A percentile compares a stretch with the other conserved stretches of the same genome.
Conservation (phyloP, 53 echinoderm and acorn worm species). For the Luidia sarsii region DNA sequence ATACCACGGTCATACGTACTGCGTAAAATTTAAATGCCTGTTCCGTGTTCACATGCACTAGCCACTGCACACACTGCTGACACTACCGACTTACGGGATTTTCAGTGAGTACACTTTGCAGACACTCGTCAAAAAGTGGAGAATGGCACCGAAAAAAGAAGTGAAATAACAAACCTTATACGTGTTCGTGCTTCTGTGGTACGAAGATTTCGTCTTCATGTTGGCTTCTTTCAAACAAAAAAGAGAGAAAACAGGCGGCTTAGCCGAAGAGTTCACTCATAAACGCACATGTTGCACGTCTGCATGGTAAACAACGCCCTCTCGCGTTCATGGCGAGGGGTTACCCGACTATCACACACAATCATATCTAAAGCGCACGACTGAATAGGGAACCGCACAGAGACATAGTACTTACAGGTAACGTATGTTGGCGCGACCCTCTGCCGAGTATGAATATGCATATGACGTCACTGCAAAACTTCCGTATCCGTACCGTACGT, state of each 20-base stretch:
- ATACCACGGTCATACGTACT: too few relatives aligned
- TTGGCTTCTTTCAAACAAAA: background rate
- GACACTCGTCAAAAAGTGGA: background rate
- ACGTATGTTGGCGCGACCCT: background rate
- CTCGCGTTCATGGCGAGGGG: background rate
- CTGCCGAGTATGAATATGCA: too few relatives aligned
- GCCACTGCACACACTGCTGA: background rate
- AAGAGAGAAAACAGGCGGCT: too few relatives aligned
- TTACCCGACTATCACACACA: background rate
- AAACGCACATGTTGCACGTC: background rate
- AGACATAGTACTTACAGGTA: background rate
- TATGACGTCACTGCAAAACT: too few relatives aligned
- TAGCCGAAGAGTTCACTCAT: too few relatives aligned
- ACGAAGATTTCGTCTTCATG: slow-evolving; percentile 38
- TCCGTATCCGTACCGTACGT: too few relatives aligned
- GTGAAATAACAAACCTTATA: slow-evolving; percentile 26
- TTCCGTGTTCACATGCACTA: background rate
- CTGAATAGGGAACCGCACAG: background rate
- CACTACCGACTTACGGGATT: background rate
- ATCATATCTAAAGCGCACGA: background rate
- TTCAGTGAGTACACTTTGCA: background rate
- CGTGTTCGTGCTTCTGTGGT: slow-evolving; percentile 33
- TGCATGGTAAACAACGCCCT: background rate
- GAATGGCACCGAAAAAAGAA: background rate
- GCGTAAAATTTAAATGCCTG: background rate